Evolutionary conservation across 2,113 vertebrate species (phyloP), one percentile per base, ranked within the genome.

Genomic region (Epinephelus moara): DNA sequence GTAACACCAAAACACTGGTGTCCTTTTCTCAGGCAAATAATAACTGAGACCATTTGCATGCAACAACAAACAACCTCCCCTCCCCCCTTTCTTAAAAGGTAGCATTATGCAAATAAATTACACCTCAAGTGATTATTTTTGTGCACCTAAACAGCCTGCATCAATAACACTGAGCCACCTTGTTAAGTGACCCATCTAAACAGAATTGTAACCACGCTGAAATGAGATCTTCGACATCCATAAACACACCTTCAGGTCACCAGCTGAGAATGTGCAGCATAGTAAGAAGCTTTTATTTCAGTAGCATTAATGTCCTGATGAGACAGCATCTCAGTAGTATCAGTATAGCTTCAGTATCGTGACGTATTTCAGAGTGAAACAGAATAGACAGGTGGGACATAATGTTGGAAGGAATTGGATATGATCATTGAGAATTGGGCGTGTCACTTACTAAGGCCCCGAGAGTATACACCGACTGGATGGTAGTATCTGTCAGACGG

Each of bases 91-190:
- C 56, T 77, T 80, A 74, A 90, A 92, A 86, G 73, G 71, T 85
- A 86, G 75, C 70, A 90, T 89, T 91, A 92, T 91, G 91, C 79
- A 86, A 90, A 89, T 91, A 0, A 30, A 63, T 76, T 30, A 61
- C 40, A 73, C 63, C 74, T 88, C 49, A 55, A 80, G 80, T 72
- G 50, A 77, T 68, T 88, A 77, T 88, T 88, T 81, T 27, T 78
- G 63, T 60, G 63, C 15, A 79, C 56, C 42, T 49, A 37, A 82
- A 62, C 59, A 55, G 56, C 50, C 52, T 70, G 63, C 66, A 53
- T 68, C 67, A 77, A 56, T 76, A 60, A 71, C 68, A 75, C 42
- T 14, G 56, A 49, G 23, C 45, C 64, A 52, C 61, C 66, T 45
- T 81, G 64, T 74, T 83, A 61, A 63, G 52, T 78, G 82, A 80